Evolutionary conservation across 2,888 invertebrate genomes (phyloP), one percentile per base, ranked within the genome.

Genomic region (Zaprionus lineosus): DNA sequence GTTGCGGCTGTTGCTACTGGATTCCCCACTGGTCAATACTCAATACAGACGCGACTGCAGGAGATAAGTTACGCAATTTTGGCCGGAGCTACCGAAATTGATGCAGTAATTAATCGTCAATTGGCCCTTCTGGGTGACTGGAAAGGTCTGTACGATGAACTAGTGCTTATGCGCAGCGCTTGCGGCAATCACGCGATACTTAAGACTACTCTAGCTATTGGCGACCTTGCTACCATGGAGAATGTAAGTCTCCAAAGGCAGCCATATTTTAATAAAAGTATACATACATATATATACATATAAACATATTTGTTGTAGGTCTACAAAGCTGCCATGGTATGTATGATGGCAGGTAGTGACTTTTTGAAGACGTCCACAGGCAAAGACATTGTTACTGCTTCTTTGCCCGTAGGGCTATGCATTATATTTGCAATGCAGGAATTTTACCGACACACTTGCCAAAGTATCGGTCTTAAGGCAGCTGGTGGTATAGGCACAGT

Each of bases 331-430:
- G 94, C 97, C 14, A 93, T 97, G 91, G 93, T 96, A 29, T 95
- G 97, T 14, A 98, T 99, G 97, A 92, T 95, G 92, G 98, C 98
- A 58, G 99, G 99, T 8, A 94, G 98, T 4, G 97, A 99, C 91
- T 99, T 99, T 87, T 97, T 99, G 55, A 99, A 99, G 91, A 99
- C 99, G 2, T 98, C 98, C 0, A 99, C 99, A 0, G 98, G 96
- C 36, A 99, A 99, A 90, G 99, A 99, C 90, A 89, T 93, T 1
- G 94, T 97, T 0, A 99, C 99, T 91, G 99, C 99, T 0, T 98
- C 96, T 0, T 90, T 99, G 9, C 94, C 95, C 5, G 94, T 96
- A 26, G 98, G 98, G 0, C 91, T 98, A 46, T 95, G 98, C 0
- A 99, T 99, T 99, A 95, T 96, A 72, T 91, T 95, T 82, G 99